These are phyloP conservation scores for Podilymbus podiceps DNA, from an alignment of 2,113 vertebrate species.

Conservation along the genomic window DNA sequence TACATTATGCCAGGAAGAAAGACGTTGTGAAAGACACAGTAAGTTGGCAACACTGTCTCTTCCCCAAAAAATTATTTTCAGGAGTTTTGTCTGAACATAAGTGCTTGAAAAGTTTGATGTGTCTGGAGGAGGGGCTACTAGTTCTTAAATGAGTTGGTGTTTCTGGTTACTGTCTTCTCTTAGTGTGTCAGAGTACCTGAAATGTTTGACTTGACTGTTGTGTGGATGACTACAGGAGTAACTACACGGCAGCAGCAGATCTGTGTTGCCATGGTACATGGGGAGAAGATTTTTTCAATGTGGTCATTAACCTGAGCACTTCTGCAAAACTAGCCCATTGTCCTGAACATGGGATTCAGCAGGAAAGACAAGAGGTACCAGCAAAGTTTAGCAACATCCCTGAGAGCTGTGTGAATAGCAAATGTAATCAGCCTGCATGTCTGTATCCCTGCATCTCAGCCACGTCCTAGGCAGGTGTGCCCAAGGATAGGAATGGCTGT, in stretches of 20 bases:
- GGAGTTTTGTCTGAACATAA: background rate
- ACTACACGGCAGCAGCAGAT: background rate
- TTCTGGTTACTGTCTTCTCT: background rate
- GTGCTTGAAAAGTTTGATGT: background rate
- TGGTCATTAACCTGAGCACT: background rate
- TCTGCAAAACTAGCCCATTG: background rate
- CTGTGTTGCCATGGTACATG: background rate
- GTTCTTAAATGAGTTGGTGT: background rate
- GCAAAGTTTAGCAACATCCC: background rate
- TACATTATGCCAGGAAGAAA: background rate
- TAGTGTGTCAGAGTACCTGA: background rate
- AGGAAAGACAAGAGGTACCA: background rate
- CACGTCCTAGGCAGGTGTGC: background rate
- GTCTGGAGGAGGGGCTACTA: background rate
- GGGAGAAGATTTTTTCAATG: background rate
- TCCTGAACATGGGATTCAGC: background rate
- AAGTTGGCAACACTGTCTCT: background rate
- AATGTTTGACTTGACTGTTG: background rate
- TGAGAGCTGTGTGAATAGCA: background rate
- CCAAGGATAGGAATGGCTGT: background rate
- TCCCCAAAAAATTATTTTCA: background rate
- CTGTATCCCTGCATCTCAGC: background rate
- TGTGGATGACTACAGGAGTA: rapidly evolving
- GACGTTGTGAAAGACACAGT: background rate
- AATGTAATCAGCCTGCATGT: background rate